phyloP scores from a whole-genome alignment of 2,113 vertebrate species.

The Calidris pugnax region DNA sequence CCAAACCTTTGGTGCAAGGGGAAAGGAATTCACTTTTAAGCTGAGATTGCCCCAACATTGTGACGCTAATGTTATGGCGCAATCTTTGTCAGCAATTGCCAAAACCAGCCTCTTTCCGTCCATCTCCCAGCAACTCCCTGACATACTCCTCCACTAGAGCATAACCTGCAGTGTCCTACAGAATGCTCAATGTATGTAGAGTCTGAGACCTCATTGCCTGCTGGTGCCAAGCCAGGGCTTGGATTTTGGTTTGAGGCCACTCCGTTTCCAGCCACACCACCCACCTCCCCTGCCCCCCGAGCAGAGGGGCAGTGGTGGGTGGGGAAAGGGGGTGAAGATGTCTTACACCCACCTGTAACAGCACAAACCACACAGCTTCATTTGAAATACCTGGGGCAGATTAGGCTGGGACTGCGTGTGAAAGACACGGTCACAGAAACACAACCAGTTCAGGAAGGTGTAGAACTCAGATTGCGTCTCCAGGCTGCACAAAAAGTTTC shows the following conservation, averaged over 20 bases:
- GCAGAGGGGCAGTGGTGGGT: not conserved
- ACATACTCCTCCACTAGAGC: not conserved
- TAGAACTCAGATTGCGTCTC: not conserved
- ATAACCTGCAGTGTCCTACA: not conserved
- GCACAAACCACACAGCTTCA: not conserved
- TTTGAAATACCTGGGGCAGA: not conserved
- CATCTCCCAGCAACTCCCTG: not conserved
- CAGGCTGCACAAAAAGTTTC: not conserved
- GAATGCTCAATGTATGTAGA: not conserved
- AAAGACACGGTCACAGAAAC: not conserved
- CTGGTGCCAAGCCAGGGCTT: not conserved
- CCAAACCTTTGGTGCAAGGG: not conserved
- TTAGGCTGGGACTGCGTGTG: fast-evolving
- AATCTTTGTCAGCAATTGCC: not conserved
- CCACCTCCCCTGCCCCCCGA: fast-evolving
- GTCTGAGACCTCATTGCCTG: not conserved
- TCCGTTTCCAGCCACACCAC: not conserved
- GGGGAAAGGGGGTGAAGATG: not conserved
- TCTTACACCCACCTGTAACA: not conserved
- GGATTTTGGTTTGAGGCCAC: not conserved
- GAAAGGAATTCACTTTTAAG: not conserved
- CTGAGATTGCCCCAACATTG: not conserved
- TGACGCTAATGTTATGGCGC: fast-evolving
- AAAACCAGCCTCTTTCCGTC: not conserved
- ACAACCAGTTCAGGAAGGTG: not conserved